Percentiles rank a stretch among this genome's conserved stretches.
These are phyloP conservation scores for Acrobasis suavella DNA, from an alignment of 2,888 invertebrate species.

Conservation along the genomic window DNA sequence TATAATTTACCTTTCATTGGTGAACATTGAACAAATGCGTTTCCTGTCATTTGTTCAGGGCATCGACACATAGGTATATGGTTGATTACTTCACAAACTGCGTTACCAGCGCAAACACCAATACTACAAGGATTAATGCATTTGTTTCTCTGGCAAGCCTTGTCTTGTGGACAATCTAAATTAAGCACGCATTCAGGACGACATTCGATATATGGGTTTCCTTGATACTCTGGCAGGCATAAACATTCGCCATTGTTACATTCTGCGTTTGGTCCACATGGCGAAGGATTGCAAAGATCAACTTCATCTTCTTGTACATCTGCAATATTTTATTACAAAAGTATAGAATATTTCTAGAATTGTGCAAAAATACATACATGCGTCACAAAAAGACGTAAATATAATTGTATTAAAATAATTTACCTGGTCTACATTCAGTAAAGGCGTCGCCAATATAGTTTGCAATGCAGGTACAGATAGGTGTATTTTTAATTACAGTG, in stretches of 20 bases:
- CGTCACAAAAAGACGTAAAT: no score
- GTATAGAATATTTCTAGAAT: no score
- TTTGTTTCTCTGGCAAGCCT: slow-evolving; percentile 86
- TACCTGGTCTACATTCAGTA: slow-evolving; percentile 82
- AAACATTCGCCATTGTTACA: slow-evolving; percentile 83
- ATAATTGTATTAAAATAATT: slow-evolving; percentile 32
- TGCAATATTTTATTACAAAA: slow-evolving; percentile 40
- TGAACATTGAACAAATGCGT: slow-evolving; percentile 85
- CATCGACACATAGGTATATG: slow-evolving; percentile 89
- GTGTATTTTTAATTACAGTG: slow-evolving; percentile 86
- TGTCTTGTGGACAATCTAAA: slow-evolving; percentile 84
- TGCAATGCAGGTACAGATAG: slow-evolving; percentile 87
- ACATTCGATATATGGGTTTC: slow-evolving; percentile 86
- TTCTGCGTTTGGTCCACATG: slow-evolving; percentile 85
- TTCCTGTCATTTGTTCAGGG: slow-evolving; percentile 85
- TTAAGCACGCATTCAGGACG: slow-evolving; percentile 87
- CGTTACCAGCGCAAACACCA: slow-evolving; percentile 86
- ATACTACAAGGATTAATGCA: slow-evolving; percentile 87
- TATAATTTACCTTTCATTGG: slow-evolving; percentile 63
- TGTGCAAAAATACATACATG: no score
- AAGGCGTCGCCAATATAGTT: slow-evolving; percentile 90
- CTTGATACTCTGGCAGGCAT: slow-evolving; percentile 84
- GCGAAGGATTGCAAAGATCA: slow-evolving; percentile 85
- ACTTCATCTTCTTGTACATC: slow-evolving; percentile 54
- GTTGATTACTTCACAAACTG: slow-evolving; percentile 87